Conservation (phyloP, 2,888 invertebrate genomes). For the Saturnia japonica region DNA sequence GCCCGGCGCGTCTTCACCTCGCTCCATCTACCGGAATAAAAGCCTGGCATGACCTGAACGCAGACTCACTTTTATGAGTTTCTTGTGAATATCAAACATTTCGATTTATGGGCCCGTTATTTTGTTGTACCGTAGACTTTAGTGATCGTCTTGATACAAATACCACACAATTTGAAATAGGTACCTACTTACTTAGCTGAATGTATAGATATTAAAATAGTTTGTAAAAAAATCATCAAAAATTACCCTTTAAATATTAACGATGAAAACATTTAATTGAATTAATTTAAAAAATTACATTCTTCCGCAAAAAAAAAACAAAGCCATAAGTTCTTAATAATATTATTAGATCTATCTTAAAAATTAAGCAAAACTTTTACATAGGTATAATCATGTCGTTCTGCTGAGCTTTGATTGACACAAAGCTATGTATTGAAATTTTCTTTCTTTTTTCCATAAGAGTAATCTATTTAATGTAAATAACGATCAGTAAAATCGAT, state of each 20-base stretch:
- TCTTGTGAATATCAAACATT: conserved; percentile 42
- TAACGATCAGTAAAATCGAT: too few relatives aligned
- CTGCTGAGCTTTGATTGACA: too few relatives aligned
- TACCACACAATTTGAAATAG: not conserved
- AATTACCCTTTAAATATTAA: not conserved
- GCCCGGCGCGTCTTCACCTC: conserved; percentile 49
- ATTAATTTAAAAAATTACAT: not conserved
- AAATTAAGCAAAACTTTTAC: too few relatives aligned
- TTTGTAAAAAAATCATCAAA: not conserved
- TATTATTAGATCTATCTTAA: too few relatives aligned
- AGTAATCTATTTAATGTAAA: too few relatives aligned
- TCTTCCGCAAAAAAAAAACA: not conserved
- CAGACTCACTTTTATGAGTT: conserved; percentile 48
- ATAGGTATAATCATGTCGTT: too few relatives aligned
- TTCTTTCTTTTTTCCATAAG: too few relatives aligned
- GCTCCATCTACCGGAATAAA: conserved; percentile 70
- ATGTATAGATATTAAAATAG: not conserved
- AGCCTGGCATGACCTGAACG: conserved; percentile 59
- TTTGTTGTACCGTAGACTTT: conserved; percentile 15
- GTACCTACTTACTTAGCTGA: too few relatives aligned
- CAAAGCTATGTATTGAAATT: too few relatives aligned
- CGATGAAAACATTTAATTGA: not conserved
- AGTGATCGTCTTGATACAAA: not conserved
- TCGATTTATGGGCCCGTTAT: conserved; percentile 19
- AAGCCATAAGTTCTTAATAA: not conserved